Evolutionary conservation across 2,888 invertebrate species (phyloP).

Genomic region (Tiphia femorata): DNA sequence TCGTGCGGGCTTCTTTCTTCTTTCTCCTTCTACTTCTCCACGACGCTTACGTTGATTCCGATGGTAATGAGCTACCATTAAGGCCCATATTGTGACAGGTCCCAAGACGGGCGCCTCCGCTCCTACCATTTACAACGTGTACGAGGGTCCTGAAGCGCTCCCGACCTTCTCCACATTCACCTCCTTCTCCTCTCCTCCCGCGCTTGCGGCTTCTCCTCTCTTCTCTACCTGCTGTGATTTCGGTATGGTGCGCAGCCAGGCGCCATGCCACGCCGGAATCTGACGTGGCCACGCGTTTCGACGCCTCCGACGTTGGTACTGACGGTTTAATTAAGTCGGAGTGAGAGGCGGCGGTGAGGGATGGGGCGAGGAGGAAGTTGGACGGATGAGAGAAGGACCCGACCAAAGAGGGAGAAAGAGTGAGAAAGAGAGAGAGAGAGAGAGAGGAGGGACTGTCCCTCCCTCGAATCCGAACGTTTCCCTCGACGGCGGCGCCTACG

Average conservation of each 20-base stretch:
- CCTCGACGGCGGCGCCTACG: background rate
- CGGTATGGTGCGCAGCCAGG: slow-evolving; percentile 16
- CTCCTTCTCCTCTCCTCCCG: background rate
- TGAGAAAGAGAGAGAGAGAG: no score
- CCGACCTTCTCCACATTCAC: no score
- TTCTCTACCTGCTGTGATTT: slow-evolving; percentile 29
- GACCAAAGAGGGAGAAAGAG: no score
- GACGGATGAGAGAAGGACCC: no score
- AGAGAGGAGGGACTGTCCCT: no score
- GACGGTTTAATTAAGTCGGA: slow-evolving; percentile 50
- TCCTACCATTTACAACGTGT: slow-evolving; percentile 1
- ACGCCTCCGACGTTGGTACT: slow-evolving; percentile 47
- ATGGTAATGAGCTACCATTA: slow-evolving; percentile 53
- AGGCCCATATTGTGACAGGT: slow-evolving; percentile 49
- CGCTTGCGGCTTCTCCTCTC: no score
- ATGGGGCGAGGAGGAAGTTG: slow-evolving; percentile 11
- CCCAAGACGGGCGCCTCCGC: slow-evolving; percentile 18
- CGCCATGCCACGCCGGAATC: slow-evolving; percentile 43
- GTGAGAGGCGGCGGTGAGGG: slow-evolving; percentile 23
- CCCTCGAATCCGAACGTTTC: no score
- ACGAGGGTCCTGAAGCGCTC: background rate
- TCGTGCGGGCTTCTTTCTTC: no score
- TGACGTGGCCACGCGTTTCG: slow-evolving; percentile 50
- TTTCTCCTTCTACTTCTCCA: no score
- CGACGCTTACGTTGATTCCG: slow-evolving; percentile 33